Percentiles rank a stretch among this genome's conserved stretches.
Evolutionary conservation across 2,797 vertebrate genomes (phyloP).

Genomic region (Danio aesculapii): DNA sequence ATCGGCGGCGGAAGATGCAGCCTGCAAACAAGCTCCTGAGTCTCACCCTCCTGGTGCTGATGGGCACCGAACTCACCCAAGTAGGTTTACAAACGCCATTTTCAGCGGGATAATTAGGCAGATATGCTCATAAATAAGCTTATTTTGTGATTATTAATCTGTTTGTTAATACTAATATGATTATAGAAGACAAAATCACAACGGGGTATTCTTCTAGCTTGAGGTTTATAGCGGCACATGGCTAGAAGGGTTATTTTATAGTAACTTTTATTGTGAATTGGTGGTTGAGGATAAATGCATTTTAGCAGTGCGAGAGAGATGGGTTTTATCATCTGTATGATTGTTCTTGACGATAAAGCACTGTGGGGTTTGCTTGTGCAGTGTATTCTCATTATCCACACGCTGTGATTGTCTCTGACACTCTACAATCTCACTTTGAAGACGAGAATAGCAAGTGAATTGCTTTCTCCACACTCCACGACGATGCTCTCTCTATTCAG

Average conservation of each 20-base stretch:
- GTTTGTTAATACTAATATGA: not conserved
- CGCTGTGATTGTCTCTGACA: slow-evolving; percentile 26
- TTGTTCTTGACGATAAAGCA: slow-evolving; percentile 18
- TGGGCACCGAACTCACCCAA: slow-evolving; percentile 91
- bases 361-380: slow-evolving; percentile 3
- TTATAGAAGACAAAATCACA: slow-evolving; percentile 26
- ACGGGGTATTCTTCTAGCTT: not conserved
- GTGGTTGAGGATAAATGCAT: slow-evolving; percentile 1
- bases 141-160: slow-evolving; percentile 4
- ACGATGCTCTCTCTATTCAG: slow-evolving; percentile 8
- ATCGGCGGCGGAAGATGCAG: slow-evolving; percentile 79
- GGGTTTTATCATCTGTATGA: slow-evolving; percentile 11
- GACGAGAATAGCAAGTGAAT: slow-evolving; percentile 22
- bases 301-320: not conserved
- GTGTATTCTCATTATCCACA: slow-evolving; percentile 18
- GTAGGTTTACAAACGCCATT: slow-evolving; percentile 83
- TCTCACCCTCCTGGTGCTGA: slow-evolving; percentile 85
- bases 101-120: slow-evolving; percentile 60
- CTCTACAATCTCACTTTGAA: slow-evolving; percentile 28
- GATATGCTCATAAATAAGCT: slow-evolving; percentile 37
- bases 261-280: slow-evolving; percentile 21
- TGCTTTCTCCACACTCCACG: slow-evolving; percentile 21
- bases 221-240: slow-evolving; percentile 4
- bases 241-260: not conserved
- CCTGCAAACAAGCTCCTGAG: slow-evolving; percentile 86